These are phyloP conservation scores for Psix sp. DNA, from an alignment of 1,140 invertebrate species.

Conservation along the genomic window DNA sequence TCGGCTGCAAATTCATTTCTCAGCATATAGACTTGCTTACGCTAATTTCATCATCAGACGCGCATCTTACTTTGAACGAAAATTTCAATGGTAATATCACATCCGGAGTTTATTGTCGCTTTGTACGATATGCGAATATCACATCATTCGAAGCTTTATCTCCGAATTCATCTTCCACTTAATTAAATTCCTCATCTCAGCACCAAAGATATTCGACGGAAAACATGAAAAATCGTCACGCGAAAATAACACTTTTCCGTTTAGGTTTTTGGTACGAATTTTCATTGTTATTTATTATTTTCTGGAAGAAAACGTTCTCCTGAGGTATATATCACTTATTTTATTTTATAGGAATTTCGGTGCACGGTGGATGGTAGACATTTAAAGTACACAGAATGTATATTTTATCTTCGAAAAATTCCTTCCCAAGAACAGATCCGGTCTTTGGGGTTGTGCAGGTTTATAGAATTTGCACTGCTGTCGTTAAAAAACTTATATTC, in stretches of 20 bases:
- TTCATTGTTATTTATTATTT: slow-evolving; percentile 42
- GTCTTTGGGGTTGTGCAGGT: slow-evolving; percentile 8
- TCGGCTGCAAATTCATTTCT: slow-evolving; percentile 23
- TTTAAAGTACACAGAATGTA: slow-evolving; percentile 28
- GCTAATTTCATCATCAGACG: not conserved
- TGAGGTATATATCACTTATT: slow-evolving; percentile 30
- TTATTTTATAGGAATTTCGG: slow-evolving; percentile 34
- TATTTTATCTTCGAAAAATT: slow-evolving; percentile 46
- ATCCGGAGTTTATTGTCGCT: too few relatives aligned
- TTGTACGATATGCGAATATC: too few relatives aligned
- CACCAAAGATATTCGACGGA: too few relatives aligned
- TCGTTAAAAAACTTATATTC: not conserved
- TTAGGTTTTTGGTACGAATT: slow-evolving; percentile 17
- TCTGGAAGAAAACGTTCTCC: slow-evolving; percentile 13
- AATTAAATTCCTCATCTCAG: too few relatives aligned
- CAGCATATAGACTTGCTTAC: slow-evolving; percentile 2
- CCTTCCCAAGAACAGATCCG: slow-evolving; percentile 14
- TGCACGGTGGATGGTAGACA: slow-evolving; percentile 4
- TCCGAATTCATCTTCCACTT: too few relatives aligned
- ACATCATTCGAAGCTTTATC: too few relatives aligned
- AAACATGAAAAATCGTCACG: not conserved
- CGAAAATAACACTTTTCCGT: not conserved
- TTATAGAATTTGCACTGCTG: slow-evolving; percentile 19
- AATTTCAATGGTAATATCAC: too few relatives aligned
- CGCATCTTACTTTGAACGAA: too few relatives aligned